Evolutionary conservation across 2,797 vertebrate genomes (phyloP), one percentile per base, ranked within the genome.

Genomic region (Selene dorsalis): DNA sequence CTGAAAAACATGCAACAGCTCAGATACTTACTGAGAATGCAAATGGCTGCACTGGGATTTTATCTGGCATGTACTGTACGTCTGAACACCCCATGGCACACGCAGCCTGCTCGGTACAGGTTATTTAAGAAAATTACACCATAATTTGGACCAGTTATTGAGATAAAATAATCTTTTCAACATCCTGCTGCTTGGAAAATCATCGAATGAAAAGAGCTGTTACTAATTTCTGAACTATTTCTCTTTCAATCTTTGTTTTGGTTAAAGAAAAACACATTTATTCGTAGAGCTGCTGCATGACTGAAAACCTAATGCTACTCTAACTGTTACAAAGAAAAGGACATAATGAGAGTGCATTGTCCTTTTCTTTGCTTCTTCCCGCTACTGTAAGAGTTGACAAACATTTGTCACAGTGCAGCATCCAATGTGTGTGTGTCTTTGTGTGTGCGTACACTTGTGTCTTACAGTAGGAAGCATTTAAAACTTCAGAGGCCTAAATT

Each of bases 401-500:
- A 22, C 2, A 14, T 28, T 11, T 20, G 12, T 35, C 32, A 35
- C 32, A 35, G 7, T 35, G 7, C 32, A 35, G 32, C 7, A 35
- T 35, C 32, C 32, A 35, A 35, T 24, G 9, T 55, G 6, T 24
- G 35, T 41, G n/a, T 24, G 7, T 30, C 13, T 56, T 2, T 28
- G 24, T 30, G 16, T 58, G 17, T 55, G 56, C 58, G 38, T 60
- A 57, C 26, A 22, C 47, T 68, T 66, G 22, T 57, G 60, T 35
- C 18, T 64, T 76, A 60, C 41, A 83, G 77, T 78, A 76, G 81
- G 82, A 87, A 84, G 69, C 74, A 18, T 79, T 87, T 82, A 87
- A 80, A 89, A 59, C 74, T 65, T 70, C 68, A 81, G 52, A 75
- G 73, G 60, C 41, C 60, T 72, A 86, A 87, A 89, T 80, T 85